Evolutionary conservation across 1,140 invertebrate genomes (phyloP), one percentile per base, ranked within the genome.

Genomic region (Stegodyphus mimosarum): DNA sequence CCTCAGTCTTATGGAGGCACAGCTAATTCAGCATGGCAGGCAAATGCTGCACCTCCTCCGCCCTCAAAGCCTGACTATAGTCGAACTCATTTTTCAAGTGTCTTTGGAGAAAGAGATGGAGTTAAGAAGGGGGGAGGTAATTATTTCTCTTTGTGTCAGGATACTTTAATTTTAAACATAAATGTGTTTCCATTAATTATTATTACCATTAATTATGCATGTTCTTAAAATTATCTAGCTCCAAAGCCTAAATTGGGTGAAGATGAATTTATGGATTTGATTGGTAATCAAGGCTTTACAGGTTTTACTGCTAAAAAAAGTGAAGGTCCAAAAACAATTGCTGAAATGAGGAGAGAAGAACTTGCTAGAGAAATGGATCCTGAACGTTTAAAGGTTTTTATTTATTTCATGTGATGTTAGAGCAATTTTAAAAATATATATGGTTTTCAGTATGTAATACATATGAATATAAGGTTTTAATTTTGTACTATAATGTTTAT

Each of bases 331-430:
- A 94, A 94, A 87, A 97, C 96, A 1, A 97, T 98, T 86, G 97
- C 96, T 89, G 95, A 95, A 87, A 97, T 98, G 96, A 92, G 96
- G 17, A 97, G 97, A 89, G 95, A 95, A 81, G 95, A 97, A 88
- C 91, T 96, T 86, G 94, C 93, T 0, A 95, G 94, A 88, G 95
- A 95, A 51, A 97, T 97, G 94, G 97, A 98, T 91, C 97, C 97
- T 0, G 96, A 98, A 87, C 95, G 95, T 90, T 89, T 98, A 52
- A 96, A 95, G 91, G 94, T 98, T 60, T 60, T 10, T 33, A 33
- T 33, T 33, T 33, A 33, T 33, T 33, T 33, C 33, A 33, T 33
- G 33, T 33, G 33, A 33, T 33, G 3, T 33, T 33, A 33, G 33
- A 33, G 94, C 83, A 51, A 5, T 48, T 66, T 9, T 13, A 18